A percentile compares a stretch with the other conserved stretches of the same genome.
phyloP scores from a whole-genome alignment of 2,888 invertebrate genomes.

The Balanococcus diminutus region DNA sequence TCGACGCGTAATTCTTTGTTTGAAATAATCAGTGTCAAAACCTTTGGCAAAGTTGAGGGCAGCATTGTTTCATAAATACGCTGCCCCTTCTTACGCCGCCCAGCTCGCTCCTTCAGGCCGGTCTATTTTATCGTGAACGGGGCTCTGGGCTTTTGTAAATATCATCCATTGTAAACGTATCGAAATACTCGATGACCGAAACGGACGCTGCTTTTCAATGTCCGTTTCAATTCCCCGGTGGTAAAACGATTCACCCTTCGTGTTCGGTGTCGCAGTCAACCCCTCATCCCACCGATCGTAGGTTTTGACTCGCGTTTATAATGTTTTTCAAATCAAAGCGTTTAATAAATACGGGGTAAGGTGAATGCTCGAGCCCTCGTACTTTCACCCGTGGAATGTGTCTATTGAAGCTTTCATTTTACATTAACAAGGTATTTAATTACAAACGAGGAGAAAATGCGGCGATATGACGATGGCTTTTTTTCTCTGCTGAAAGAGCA shows the following conservation, averaged over 20 bases:
- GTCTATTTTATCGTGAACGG: background rate
- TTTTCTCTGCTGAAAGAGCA: background rate
- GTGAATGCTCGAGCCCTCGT: conserved; percentile 16
- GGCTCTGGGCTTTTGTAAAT: conserved; percentile 54
- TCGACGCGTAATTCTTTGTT: conserved; percentile 48
- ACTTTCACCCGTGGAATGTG: background rate
- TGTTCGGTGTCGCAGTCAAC: background rate
- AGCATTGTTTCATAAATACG: conserved; percentile 52
- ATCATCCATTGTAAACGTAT: conserved; percentile 51
- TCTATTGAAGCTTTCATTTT: conserved; percentile 18
- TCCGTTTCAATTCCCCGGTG: conserved; percentile 53
- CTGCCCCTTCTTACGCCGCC: background rate
- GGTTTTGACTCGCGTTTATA: background rate
- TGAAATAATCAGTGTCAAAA: conserved; percentile 54
- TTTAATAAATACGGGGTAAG: conserved; percentile 51
- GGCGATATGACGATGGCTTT: background rate
- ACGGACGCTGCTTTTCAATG: conserved; percentile 52
- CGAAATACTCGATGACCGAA: conserved; percentile 53
- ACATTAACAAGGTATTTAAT: conserved; percentile 51
- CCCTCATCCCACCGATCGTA: background rate
- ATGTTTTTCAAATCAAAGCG: conserved; percentile 53
- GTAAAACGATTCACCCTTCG: conserved; percentile 9
- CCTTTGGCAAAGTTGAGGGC: conserved; percentile 52
- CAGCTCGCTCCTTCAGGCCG: background rate
- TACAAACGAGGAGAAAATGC: conserved; percentile 26